Conservation (phyloP, 2,113 vertebrate genomes). For the Lepisosteus oculatus region DNA sequence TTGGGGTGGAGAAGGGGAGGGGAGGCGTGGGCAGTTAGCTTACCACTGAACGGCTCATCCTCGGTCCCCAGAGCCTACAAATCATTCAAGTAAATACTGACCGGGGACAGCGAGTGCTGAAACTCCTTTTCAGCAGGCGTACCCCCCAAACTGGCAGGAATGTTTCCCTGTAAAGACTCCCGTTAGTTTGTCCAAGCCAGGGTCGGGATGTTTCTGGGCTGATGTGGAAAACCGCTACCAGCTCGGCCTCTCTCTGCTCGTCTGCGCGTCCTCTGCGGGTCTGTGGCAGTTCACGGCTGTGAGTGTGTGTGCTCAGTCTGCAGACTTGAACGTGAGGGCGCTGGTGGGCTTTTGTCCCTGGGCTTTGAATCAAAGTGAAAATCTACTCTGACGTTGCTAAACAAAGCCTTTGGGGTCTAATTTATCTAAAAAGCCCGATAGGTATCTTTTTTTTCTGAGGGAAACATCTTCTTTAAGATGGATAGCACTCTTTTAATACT, state of each 20-base stretch:
- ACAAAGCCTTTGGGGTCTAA: constrained; percentile 38
- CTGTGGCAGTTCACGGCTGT: constrained; percentile 5
- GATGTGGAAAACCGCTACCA: constrained; percentile 5
- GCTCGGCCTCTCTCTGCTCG: constrained; percentile 7
- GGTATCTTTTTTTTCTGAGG: too few species aligned
- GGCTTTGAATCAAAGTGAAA: constrained; percentile 25
- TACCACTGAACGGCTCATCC: constrained; percentile 45
- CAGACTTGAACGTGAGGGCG: constrained; percentile 18
- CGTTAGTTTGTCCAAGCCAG: background rate
- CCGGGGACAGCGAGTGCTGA: constrained; percentile 32
- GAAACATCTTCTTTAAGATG: too few species aligned
- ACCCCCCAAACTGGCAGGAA: constrained; percentile 4
- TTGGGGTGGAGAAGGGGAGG: constrained; percentile 43
- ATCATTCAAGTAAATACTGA: constrained; percentile 57
- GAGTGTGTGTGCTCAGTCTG: constrained; percentile 12
- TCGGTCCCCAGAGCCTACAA: constrained; percentile 54
- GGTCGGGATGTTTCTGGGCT: background rate
- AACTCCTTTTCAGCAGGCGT: constrained; percentile 28
- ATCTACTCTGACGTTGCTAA: constrained; percentile 24
- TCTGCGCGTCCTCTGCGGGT: constrained; percentile 4
- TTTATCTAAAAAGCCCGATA: too few species aligned
- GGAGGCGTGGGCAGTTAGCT: constrained; percentile 43
- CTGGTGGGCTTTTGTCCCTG: constrained; percentile 36
- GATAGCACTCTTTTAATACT: too few species aligned
- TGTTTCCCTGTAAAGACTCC: constrained; percentile 14